phyloP scores from a whole-genome alignment of 2,797 vertebrate species.

The Coranthus polyacanthus region DNA sequence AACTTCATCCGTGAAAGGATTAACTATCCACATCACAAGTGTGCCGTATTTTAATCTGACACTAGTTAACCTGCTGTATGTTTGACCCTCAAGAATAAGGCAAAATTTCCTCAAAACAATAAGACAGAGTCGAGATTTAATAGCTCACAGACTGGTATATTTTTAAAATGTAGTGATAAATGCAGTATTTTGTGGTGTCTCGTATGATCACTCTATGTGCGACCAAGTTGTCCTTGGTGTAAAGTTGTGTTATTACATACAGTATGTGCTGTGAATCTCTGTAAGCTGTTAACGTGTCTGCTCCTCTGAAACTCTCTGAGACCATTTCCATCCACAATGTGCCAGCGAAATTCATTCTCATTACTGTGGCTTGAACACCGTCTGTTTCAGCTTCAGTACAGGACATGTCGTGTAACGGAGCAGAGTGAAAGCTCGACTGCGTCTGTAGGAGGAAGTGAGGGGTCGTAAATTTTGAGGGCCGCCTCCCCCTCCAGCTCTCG shows the following conservation, averaged over 20 bases:
- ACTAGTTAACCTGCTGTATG: no score
- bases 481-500: background rate
- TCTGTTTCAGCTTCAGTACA: constrained; percentile 30
- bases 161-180: background rate
- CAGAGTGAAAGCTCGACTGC: constrained; percentile 36
- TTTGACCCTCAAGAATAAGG: background rate
- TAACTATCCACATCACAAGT: no score
- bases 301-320: constrained; percentile 14
- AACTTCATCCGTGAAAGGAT: background rate
- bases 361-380: constrained; percentile 28
- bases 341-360: constrained; percentile 23
- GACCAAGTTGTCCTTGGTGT: constrained; percentile 32
- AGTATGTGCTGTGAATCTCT: constrained; percentile 67
- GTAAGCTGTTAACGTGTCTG: constrained; percentile 60
- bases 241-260: constrained; percentile 51
- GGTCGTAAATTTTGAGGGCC: constrained; percentile 43
- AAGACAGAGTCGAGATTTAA: background rate
- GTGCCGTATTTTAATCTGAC: no score
- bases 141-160: background rate
- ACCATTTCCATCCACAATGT: constrained; percentile 8
- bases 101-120: background rate
- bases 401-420: constrained; percentile 19
- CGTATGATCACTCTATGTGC: constrained; percentile 32
- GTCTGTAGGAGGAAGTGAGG: constrained; percentile 50
- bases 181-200: background rate